These are phyloP conservation scores for Rhabdophis nuchalis DNA, from an alignment of 2,797 vertebrate species.

Conservation along the genomic window DNA sequence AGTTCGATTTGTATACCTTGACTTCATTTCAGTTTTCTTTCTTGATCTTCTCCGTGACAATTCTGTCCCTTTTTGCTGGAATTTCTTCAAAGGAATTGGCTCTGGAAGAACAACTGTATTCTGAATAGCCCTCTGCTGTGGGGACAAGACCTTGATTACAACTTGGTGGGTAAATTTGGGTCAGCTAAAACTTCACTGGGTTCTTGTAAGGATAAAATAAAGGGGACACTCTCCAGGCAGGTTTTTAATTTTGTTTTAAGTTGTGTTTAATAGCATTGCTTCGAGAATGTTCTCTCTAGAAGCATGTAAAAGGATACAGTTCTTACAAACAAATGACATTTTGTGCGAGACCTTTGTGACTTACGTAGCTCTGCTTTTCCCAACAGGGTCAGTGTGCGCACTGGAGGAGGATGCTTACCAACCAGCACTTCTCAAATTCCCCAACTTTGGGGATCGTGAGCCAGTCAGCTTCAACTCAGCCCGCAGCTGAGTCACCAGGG, in stretches of 20 bases:
- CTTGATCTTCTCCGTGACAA: not conserved
- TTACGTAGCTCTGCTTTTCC: not conserved
- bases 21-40: not conserved
- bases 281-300: not conserved
- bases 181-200: not conserved
- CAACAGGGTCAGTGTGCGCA: not conserved
- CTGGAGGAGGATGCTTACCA: conserved; percentile 20
- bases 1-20: not conserved
- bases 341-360: not conserved
- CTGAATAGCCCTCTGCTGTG: not conserved
- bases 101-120: not conserved
- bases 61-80: not conserved
- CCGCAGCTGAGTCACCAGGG: fast-evolving
- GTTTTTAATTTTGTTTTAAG: not conserved
- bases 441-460: not conserved
- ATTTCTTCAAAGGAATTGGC: not conserved
- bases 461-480: not conserved
- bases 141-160: not conserved
- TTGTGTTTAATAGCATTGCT: not conserved
- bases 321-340: not conserved
- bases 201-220: not conserved
- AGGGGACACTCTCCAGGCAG: not conserved
- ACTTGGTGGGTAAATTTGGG: not conserved
- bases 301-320: not conserved
- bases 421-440: conserved; percentile 17